Conservation (phyloP, 2,113 vertebrate genomes). For the Semnornis frantzii region DNA sequence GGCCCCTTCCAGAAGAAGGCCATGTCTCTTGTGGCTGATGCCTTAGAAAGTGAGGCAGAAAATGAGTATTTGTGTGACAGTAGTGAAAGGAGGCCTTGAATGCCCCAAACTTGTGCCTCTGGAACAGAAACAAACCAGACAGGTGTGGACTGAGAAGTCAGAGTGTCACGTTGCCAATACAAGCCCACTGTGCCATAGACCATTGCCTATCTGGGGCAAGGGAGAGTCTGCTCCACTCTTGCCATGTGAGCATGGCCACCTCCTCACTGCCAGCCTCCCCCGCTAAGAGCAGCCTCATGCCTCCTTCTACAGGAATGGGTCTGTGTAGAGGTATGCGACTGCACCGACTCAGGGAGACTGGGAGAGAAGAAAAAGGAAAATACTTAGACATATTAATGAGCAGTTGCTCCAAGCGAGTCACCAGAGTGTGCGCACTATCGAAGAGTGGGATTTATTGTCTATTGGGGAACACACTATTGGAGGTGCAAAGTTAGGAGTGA, state of each 20-base stretch:
- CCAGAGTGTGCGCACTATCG: background rate
- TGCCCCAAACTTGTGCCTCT: background rate
- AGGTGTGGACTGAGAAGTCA: background rate
- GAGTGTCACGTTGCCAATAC: background rate
- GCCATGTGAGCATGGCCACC: background rate
- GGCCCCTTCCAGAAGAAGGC: background rate
- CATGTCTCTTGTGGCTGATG: background rate
- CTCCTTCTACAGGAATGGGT: background rate
- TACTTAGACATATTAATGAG: constrained; percentile 15
- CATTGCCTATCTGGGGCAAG: background rate
- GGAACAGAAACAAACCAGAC: background rate
- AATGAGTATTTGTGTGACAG: background rate
- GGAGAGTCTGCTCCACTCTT: background rate
- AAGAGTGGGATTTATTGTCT: background rate
- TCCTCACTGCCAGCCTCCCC: background rate
- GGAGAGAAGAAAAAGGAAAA: background rate
- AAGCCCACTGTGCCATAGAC: background rate
- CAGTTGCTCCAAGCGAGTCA: background rate
- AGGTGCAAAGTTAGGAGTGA: background rate
- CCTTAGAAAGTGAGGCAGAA: background rate
- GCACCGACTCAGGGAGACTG: background rate
- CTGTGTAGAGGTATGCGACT: background rate
- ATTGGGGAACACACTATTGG: background rate
- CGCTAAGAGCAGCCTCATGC: background rate
- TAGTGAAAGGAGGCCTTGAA: background rate